These are phyloP conservation scores for Bicyclus anynana DNA, from an alignment of 1,140 invertebrate species.

Conservation along the genomic window DNA sequence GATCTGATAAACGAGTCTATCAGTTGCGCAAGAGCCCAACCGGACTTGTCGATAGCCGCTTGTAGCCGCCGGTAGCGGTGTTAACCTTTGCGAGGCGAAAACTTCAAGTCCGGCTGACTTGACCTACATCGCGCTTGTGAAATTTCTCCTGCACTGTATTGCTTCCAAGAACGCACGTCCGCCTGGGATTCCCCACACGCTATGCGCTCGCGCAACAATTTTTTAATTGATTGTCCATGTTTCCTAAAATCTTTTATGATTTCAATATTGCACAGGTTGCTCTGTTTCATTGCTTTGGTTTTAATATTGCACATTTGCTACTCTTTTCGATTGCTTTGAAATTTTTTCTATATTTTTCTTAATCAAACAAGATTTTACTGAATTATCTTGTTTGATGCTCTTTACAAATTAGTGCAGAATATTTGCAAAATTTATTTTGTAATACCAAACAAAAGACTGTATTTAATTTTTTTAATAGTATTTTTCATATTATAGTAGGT, in stretches of 20 bases:
- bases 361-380: no score
- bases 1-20: conserved; percentile 69
- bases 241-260: neutral
- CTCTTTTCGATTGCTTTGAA: no score
- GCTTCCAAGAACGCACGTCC: conserved; percentile 60
- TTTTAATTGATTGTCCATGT: conserved; percentile 34
- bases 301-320: no score
- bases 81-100: conserved; percentile 70
- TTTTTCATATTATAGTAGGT: no score
- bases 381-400: no score
- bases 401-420: no score
- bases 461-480: no score
- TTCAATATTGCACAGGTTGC: no score
- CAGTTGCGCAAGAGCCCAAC: conserved; percentile 65
- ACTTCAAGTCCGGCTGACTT: conserved; percentile 70
- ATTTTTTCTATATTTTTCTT: no score
- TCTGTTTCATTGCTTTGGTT: no score
- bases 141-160: conserved; percentile 66
- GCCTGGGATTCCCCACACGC: conserved; percentile 55
- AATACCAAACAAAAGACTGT: no score
- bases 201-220: conserved; percentile 15
- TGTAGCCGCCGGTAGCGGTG: conserved; percentile 40
- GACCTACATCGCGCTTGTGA: conserved; percentile 71
- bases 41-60: conserved; percentile 49
- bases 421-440: no score